phyloP scores from a whole-genome alignment of 1,140 invertebrate genomes.

The Drosophila ironensis region DNA sequence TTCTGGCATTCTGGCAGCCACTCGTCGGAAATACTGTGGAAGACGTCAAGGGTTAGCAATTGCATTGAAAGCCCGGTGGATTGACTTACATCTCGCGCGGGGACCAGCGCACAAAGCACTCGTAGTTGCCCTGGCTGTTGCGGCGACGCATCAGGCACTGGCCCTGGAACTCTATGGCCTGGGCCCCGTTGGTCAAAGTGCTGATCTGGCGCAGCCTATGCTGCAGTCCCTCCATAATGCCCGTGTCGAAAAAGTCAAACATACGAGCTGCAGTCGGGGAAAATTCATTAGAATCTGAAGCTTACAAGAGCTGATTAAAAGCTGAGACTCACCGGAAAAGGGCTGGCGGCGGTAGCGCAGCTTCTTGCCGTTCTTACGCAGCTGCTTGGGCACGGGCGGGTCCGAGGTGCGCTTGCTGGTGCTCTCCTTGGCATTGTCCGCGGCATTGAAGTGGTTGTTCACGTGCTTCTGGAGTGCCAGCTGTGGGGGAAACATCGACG shows the following conservation, averaged over 20 bases:
- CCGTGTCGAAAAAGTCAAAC: conserved; percentile 94
- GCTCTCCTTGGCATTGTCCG: conserved; percentile 83
- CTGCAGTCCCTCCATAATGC: conserved; percentile 93
- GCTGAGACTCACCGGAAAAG: conserved; percentile 86
- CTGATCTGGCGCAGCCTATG: conserved; percentile 87
- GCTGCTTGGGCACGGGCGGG: conserved; percentile 87
- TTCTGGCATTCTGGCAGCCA: conserved; percentile 70
- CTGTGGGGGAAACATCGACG: conserved; percentile 83
- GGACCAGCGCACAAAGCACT: conserved; percentile 77
- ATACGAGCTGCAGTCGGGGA: conserved; percentile 85
- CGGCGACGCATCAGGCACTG: conserved; percentile 68
- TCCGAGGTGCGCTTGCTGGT: conserved; percentile 85
- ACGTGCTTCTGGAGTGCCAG: conserved; percentile 94
- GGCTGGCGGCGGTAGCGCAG: conserved; percentile 91
- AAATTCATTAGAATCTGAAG: not conserved
- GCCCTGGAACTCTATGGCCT: conserved; percentile 74
- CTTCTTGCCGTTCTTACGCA: conserved; percentile 92
- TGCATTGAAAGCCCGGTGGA: not conserved
- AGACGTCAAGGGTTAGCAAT: not conserved
- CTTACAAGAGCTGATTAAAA: not conserved
- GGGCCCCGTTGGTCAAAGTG: conserved; percentile 81
- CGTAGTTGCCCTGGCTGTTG: conserved; percentile 57
- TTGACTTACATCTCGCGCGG: conserved; percentile 76
- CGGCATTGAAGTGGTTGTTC: conserved; percentile 93
- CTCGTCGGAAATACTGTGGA: conserved; percentile 71